A percentile compares a stretch with the other conserved stretches of the same genome.
phyloP scores from a whole-genome alignment of 2,888 invertebrate genomes.

The Aspidiotus rigidus region DNA sequence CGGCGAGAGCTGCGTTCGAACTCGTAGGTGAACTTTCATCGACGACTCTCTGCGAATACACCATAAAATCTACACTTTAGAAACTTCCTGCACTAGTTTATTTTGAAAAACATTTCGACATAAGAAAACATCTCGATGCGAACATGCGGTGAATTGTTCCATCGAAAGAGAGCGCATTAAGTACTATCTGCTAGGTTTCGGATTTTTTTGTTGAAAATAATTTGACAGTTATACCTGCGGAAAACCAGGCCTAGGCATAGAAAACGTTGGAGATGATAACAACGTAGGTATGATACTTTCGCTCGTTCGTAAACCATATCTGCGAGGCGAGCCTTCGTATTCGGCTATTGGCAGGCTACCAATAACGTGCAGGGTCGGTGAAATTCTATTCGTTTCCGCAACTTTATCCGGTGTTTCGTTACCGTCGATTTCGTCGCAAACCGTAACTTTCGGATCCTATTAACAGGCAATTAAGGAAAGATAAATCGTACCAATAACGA shows the following conservation, averaged over 20 bases:
- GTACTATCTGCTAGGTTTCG: neutral
- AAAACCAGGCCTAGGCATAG: conserved; percentile 77
- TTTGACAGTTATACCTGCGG: conserved; percentile 52
- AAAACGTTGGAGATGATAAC: conserved; percentile 56
- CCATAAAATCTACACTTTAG: conserved; percentile 1
- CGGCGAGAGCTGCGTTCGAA: conserved; percentile 27
- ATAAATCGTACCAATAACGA: too few relatives aligned
- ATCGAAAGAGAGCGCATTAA: neutral
- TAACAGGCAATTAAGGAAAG: too few relatives aligned
- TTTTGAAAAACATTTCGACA: neutral
- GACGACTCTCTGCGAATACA: conserved; percentile 38
- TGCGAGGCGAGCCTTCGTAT: conserved; percentile 80
- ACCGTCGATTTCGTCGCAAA: conserved; percentile 7
- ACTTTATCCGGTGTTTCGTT: conserved; percentile 31
- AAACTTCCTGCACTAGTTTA: too few relatives aligned
- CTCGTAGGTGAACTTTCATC: conserved; percentile 38
- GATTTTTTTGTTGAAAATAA: too few relatives aligned
- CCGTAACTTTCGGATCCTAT: conserved; percentile 22
- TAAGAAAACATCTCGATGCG: neutral
- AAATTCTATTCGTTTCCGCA: conserved; percentile 22
- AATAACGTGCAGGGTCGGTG: conserved; percentile 52
- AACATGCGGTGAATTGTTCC: neutral
- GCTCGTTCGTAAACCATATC: conserved; percentile 60
- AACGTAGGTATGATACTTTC: conserved; percentile 47
- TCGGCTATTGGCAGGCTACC: conserved; percentile 84